phyloP scores from a whole-genome alignment of 1,140 invertebrate genomes.

The Dufourea novaeangliae region DNA sequence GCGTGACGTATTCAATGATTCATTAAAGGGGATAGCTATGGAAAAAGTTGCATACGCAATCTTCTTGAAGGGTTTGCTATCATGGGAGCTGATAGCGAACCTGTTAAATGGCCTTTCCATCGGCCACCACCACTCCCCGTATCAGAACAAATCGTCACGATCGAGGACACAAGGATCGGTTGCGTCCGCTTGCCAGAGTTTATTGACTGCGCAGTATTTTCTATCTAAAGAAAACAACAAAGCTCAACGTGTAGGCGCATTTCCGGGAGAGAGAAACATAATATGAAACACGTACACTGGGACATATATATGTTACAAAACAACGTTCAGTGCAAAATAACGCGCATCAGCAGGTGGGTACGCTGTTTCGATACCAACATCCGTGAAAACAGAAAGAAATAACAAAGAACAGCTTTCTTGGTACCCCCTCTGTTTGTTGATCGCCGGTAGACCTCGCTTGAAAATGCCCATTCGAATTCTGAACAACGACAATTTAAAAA shows the following conservation, averaged over 20 bases:
- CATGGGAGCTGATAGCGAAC: slow-evolving; percentile 64
- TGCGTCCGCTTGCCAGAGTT: slow-evolving; percentile 64
- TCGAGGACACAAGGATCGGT: slow-evolving; percentile 23
- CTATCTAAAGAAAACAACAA: slow-evolving; percentile 64
- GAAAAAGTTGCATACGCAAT: not conserved
- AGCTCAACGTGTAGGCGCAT: slow-evolving; percentile 70
- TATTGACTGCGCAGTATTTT: slow-evolving; percentile 74
- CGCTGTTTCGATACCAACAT: slow-evolving; percentile 3
- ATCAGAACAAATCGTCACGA: slow-evolving; percentile 4
- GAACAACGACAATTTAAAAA: slow-evolving; percentile 34
- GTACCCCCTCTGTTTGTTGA: slow-evolving; percentile 3
- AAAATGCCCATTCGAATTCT: slow-evolving; percentile 36
- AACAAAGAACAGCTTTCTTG: slow-evolving; percentile 6
- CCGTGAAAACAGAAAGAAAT: not conserved
- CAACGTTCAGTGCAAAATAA: not conserved
- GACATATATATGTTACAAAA: slow-evolving; percentile 18
- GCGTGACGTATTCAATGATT: not conserved
- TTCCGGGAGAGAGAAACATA: slow-evolving; percentile 55
- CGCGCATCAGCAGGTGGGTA: not conserved
- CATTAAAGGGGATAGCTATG: not conserved
- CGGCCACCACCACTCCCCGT: slow-evolving; percentile 13
- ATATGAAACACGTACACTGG: slow-evolving; percentile 14
- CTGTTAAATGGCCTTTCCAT: slow-evolving; percentile 30
- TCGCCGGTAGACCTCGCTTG: slow-evolving; percentile 22
- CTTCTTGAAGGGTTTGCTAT: slow-evolving; percentile 45